A percentile compares a stretch with the other conserved stretches of the same genome.
These are phyloP conservation scores for Rhinophrynus dorsalis DNA, from an alignment of 2,797 vertebrate species.

Conservation along the genomic window DNA sequence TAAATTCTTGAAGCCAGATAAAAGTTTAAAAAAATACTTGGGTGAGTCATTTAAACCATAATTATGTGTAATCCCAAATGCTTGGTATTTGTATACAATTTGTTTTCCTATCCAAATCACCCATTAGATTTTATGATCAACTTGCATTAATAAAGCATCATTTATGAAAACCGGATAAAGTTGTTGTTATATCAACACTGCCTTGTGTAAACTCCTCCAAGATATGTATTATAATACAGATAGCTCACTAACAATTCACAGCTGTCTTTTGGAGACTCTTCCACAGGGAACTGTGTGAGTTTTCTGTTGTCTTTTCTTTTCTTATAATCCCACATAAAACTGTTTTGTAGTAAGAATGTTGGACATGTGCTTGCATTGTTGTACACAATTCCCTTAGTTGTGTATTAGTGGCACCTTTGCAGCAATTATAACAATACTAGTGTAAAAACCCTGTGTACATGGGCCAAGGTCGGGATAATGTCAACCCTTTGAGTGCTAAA, in stretches of 20 bases:
- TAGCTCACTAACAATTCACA: conserved; percentile 32
- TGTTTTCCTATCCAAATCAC: conserved; percentile 33
- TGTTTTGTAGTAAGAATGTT: conserved; percentile 19
- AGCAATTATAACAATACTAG: background rate
- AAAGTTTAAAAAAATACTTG: background rate
- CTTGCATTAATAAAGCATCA: conserved; percentile 32
- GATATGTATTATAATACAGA: background rate
- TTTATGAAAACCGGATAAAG: conserved; percentile 37
- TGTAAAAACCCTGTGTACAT: no score
- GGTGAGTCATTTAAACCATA: conserved; percentile 3
- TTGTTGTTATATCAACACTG: conserved; percentile 37
- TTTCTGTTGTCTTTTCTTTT: background rate
- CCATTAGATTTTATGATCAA: conserved; percentile 38
- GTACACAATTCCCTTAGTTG: conserved; percentile 5
- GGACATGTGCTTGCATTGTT: background rate
- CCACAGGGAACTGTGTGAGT: conserved; percentile 2
- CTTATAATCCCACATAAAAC: conserved; percentile 28
- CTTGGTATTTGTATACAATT: conserved; percentile 24
- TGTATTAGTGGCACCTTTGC: conserved; percentile 15
- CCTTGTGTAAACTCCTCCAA: conserved; percentile 16
- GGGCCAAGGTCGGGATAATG: no score
- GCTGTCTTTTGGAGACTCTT: conserved; percentile 16
- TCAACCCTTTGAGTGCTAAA: no score
- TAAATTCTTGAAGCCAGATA: background rate
- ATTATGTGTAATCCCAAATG: conserved; percentile 15